Evolutionary conservation across 1,140 invertebrate genomes (phyloP).

Genomic region (Lordiphosa clarofinis): DNA sequence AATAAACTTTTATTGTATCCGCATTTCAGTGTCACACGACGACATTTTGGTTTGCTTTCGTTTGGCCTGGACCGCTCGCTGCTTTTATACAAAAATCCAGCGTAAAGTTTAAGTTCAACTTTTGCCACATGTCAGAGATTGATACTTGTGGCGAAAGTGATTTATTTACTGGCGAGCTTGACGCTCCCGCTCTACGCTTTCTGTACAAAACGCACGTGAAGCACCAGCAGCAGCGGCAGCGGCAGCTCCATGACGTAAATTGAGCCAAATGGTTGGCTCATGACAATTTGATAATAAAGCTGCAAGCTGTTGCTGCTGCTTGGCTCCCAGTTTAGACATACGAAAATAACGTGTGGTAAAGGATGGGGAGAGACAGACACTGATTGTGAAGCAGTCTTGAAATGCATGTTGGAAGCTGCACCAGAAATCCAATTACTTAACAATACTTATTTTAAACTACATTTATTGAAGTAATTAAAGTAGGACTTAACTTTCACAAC

Average conservation of each 20-base stretch:
- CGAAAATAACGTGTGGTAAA: neutral
- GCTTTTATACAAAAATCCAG: too few relatives aligned
- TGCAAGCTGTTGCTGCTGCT: conserved; percentile 35
- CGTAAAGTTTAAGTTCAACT: conserved; percentile 50
- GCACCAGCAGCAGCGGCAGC: conserved; percentile 24
- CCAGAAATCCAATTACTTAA: too few relatives aligned
- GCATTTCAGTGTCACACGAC: conserved; percentile 71
- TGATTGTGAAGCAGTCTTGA: too few relatives aligned
- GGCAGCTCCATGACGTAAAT: conserved; percentile 59
- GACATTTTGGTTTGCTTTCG: conserved; percentile 46
- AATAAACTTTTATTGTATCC: conserved; percentile 76
- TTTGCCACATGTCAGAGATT: conserved; percentile 67
- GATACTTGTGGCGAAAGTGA: conserved; percentile 75
- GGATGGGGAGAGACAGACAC: neutral
- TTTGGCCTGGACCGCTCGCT: conserved; percentile 6
- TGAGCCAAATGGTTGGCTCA: conserved; percentile 66
- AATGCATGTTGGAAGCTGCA: too few relatives aligned
- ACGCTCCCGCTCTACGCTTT: neutral
- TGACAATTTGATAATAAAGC: conserved; percentile 73
- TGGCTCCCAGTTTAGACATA: conserved; percentile 13
- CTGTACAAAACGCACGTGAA: conserved; percentile 4
- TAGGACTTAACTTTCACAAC: too few relatives aligned
- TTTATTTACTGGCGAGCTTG: conserved; percentile 57
- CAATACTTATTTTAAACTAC: too few relatives aligned
- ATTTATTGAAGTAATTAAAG: too few relatives aligned